Evolutionary conservation across 2,113 vertebrate genomes (phyloP).

Genomic region (Eublepharis macularius): DNA sequence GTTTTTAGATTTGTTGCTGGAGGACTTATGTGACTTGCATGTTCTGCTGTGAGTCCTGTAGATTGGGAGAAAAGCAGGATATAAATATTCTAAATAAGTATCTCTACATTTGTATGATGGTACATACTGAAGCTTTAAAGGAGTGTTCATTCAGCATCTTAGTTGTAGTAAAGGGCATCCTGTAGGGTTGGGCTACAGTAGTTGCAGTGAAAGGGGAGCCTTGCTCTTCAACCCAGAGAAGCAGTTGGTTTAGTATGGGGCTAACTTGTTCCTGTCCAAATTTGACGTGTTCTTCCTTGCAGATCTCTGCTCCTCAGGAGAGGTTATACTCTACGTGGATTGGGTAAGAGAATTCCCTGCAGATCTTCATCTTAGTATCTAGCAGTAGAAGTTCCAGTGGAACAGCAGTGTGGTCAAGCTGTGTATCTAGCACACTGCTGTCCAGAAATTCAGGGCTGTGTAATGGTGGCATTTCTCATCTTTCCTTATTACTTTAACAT

Average conservation of each 20-base stretch:
- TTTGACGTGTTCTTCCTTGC: constrained; percentile 3
- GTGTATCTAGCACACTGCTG: neutral
- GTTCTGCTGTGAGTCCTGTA: too few species aligned
- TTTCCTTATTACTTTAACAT: neutral
- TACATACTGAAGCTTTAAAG: neutral
- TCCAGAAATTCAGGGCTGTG: neutral
- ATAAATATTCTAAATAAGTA: too few species aligned
- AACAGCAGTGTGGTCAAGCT: neutral
- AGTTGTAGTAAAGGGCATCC: too few species aligned
- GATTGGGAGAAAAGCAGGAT: too few species aligned
- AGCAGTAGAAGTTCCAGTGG: neutral
- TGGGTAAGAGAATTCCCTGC: constrained; percentile 74
- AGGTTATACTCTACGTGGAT: constrained; percentile 93
- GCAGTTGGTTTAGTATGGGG: neutral
- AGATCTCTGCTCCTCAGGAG: constrained; percentile 92
- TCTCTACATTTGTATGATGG: too few species aligned
- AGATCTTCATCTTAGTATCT: neutral
- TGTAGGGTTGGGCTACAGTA: too few species aligned
- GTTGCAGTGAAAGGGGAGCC: neutral
- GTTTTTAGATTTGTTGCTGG: neutral
- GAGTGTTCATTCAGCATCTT: neutral
- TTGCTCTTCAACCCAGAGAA: too few species aligned
- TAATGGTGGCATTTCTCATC: neutral
- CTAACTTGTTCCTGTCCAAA: neutral
- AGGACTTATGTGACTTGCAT: neutral